Base-by-base conservation (phyloP, 2,888 invertebrate genomes). In the Germaria angustata region DNA sequence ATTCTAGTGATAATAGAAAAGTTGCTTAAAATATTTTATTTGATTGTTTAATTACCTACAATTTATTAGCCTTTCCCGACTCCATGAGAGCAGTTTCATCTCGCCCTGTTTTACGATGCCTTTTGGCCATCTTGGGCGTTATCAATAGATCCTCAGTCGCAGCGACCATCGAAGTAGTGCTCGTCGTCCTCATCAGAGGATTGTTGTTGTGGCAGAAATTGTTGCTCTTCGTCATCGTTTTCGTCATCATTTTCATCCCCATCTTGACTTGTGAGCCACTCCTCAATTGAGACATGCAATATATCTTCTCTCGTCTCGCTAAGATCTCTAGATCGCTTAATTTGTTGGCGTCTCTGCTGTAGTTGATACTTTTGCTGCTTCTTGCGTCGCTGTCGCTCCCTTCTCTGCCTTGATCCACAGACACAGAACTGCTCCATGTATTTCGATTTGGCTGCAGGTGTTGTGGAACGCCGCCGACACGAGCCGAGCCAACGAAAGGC, bases 391-490 rank as follows among this genome's bases (percentile, higher is more conserved):
- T 87, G 87, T 28, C 90, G 89, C 57, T 89, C 88, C 20, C 90
- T 86, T 69, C 89, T 86, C 32, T 88, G 85, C 59, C 88, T 87
- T 86, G 93, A 93, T 91, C 93, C 89, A 92, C 94, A 94, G 92
- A 94, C 93, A 92, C 94, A 94, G 93, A 94, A 94, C 87, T 94
- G 94, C 92, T 93, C 93, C 93, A 94, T 93, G 93, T 93, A 94
- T 92, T 93, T 90, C 86, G 91, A 90, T 87, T 91, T 90, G 87
- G 90, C 86, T 86, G 90, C 87, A 85, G 90, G 88, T 87, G 89
- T 88, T 86, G 87, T 87, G 83, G 88, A 86, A 28, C 89, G 84
- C 59, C 89, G 86, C 86, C 89, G 85, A 87, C 89, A 84, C 85
- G 84, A 17, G 71, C 87, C 86, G 87, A 88, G 84, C 89, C 89